Base-by-base conservation (phyloP, 2,888 invertebrate genomes). In the Xestobium rufovillosum region DNA sequence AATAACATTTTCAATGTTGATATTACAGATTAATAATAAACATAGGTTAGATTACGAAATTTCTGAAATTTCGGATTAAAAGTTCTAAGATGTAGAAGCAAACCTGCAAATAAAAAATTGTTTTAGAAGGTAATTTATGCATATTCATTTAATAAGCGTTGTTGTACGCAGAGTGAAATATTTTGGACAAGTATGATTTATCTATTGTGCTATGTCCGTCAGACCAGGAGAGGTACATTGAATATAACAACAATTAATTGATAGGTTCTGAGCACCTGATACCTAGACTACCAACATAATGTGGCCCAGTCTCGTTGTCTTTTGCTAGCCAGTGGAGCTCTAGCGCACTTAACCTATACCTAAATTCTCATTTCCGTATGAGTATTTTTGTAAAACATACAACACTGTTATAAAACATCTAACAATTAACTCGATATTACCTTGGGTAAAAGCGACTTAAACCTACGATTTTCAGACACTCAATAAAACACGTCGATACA, bases 191-290 rank as follows among this genome's bases (percentile, higher is more conserved):
- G n/a, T n/a, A n/a, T n/a, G 6, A 8, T 19, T 19, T 19, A n/a
- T 27, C 10, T 6, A 19, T 19, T 19, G 23, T 19, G 6, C 29
- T 31, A 45, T 47, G 47, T 44, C 59, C 55, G 56, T 56, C 60
- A 59, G 55, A 58, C 56, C 51, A 45, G 44, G 47, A 47, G 49
- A 56, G 58, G 56, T 59, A 59, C 60, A 60, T 57, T 53, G 52
- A 59, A 57, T 55, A 46, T 57, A 63, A 61, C 56, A 60, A 61
- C 59, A 57, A 55, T 57, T 57, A 60, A 60, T 57, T 60, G 58
- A 62, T 57, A 62, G 60, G 56, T 59, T 58, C 62, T 60, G 61
- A 61, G 60, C 63, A 59, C 60, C 59, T 60, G 60, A 57, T 57
- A 51, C 55, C 51, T 55, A 56, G 52, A 54, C 55, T 61, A 58